Percentiles rank a stretch among this genome's conserved stretches.
These are phyloP conservation scores for Netta rufina DNA, from an alignment of 2,797 vertebrate species.

Conservation along the genomic window DNA sequence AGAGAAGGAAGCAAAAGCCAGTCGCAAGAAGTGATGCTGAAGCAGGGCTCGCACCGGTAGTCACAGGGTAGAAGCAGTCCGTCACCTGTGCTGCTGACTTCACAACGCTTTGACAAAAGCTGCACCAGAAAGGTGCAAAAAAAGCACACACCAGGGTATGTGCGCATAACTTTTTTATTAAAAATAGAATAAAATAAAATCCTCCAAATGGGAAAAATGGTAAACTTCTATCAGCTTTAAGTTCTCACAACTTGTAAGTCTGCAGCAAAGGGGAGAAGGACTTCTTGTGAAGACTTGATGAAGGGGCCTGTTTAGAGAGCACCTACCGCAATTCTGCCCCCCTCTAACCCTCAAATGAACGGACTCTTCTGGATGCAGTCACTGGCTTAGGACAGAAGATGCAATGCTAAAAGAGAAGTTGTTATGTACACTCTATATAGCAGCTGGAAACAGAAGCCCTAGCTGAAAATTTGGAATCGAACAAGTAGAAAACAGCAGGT, in stretches of 20 bases:
- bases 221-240: not conserved
- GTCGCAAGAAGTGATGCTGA: not conserved
- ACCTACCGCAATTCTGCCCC: not conserved
- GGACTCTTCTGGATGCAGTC: not conserved
- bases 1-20: not conserved
- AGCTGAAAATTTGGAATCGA: not conserved
- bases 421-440: not conserved
- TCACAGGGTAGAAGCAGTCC: not conserved
- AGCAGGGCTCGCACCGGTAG: not conserved
- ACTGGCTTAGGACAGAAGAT: not conserved
- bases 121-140: not conserved
- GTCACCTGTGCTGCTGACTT: rapidly evolving
- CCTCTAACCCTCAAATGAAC: not conserved
- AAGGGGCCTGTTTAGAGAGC: not conserved
- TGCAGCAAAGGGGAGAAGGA: not conserved
- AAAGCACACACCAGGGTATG: not conserved
- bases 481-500: not conserved
- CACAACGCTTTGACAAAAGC: not conserved
- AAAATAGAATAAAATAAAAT: not conserved
- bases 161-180: not conserved
- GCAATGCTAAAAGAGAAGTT: not conserved
- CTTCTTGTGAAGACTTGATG: not conserved
- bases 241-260: not conserved
- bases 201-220: not conserved
- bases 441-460: not conserved